Evolutionary conservation across 2,888 invertebrate genomes (phyloP).

Genomic region (Drosophila phalerata): DNA sequence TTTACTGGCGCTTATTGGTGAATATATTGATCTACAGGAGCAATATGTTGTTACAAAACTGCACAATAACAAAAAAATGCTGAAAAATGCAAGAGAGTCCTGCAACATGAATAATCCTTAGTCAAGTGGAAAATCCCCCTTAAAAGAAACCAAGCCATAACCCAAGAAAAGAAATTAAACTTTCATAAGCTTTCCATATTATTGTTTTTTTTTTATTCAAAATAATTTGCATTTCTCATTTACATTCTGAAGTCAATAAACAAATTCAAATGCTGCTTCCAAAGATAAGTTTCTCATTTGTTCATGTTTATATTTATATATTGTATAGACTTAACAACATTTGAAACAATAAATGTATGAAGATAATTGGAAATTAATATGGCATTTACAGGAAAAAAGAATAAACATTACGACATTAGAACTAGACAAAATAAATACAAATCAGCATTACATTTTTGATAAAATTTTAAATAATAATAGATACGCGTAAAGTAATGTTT

Average conservation of each 20-base stretch:
- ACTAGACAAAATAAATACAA: constrained; percentile 74
- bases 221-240: constrained; percentile 74
- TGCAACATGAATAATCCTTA: not conserved
- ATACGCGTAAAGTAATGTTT: constrained; percentile 22
- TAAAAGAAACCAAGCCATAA: too few species aligned
- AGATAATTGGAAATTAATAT: constrained; percentile 45
- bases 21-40: constrained; percentile 39
- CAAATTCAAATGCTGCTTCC: constrained; percentile 37
- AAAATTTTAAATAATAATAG: constrained; percentile 37
- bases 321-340: constrained; percentile 31
- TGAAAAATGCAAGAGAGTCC: constrained; percentile 9
- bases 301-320: constrained; percentile 6
- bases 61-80: constrained; percentile 14
- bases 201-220: constrained; percentile 65
- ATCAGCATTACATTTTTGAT: constrained; percentile 52
- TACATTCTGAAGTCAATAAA: constrained; percentile 55
- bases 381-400: constrained; percentile 41
- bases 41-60: constrained; percentile 26
- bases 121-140: not conserved
- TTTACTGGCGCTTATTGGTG: constrained; percentile 27
- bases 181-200: not conserved
- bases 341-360: constrained; percentile 37
- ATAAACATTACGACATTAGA: constrained; percentile 29
- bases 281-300: constrained; percentile 13
- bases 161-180: not conserved